Evolutionary conservation across 1,140 invertebrate species (phyloP), one percentile per base, ranked within the genome.

Genomic region (Penaeus chinensis): DNA sequence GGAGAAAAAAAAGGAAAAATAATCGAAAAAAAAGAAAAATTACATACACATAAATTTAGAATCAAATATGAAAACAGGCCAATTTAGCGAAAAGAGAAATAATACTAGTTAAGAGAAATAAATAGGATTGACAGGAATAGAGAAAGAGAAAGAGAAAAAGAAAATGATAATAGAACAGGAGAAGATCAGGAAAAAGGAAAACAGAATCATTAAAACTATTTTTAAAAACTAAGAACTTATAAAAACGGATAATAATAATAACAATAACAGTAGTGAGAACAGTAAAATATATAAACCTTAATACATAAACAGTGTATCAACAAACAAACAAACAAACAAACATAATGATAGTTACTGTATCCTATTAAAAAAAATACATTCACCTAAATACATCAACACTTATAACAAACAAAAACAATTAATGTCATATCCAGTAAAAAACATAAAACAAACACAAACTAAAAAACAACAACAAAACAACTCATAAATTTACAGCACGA

Each of bases 161-260:
- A 37, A 24, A 27, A 65, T 13, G 2, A 19, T 42, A 4, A 42
- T 8, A 42, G 37, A 5, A 42, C 37, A 42, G 7, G 37, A 42
- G 37, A 42, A 42, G 60, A 42, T 4, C 37, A 42, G 37, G 4
- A 42, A 42, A 42, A 42, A 42, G 4, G 37, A 0, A 42, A 42
- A 8, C 4, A 42, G 37, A 4, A 42, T 3, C 37, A 42, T 42
- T 5, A 42, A 42, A 42, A 8, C 4, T 42, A 1, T n/a, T 32
- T 77, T 77, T 27, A 22, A 24, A 37, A 4, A 20, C 74, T 77
- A 32, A 62, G 16, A 37, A 54, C 27, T 71, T 32, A 32, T 3
- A 74, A 66, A 24, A 24, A 47, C 62, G 71, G 27, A 84, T 22
- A 77, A 19, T 77, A 82, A 82, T 62, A 37, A 3, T 63, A 54